phyloP scores from a whole-genome alignment of 2,888 invertebrate genomes.

The Steromphala cineraria region DNA sequence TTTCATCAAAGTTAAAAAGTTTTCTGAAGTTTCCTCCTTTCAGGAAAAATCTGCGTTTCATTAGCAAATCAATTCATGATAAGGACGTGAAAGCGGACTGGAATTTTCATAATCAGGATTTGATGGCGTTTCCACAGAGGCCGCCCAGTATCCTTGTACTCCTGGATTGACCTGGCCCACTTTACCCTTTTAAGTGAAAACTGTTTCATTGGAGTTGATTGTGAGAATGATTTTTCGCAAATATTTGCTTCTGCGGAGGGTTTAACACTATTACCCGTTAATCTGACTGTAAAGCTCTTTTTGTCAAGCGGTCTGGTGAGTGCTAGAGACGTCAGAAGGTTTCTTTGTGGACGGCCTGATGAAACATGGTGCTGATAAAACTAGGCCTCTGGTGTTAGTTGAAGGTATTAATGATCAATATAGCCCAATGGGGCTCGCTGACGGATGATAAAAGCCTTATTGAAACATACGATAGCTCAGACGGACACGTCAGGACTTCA shows the following conservation, averaged over 20 bases:
- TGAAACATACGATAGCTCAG: not conserved
- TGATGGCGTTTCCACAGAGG: not conserved
- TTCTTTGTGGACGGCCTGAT: constrained; percentile 11
- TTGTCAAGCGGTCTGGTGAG: not conserved
- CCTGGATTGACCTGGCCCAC: not conserved
- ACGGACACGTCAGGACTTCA: not conserved
- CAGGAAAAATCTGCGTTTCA: not conserved
- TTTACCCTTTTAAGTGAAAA: constrained; percentile 17
- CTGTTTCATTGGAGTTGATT: constrained; percentile 12
- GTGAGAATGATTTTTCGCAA: constrained; percentile 2
- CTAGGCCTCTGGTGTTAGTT: constrained; percentile 1
- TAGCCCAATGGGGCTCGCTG: not conserved
- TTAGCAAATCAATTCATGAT: constrained; percentile 9
- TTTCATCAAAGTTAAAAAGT: constrained; percentile 17
- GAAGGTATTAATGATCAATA: constrained; percentile 14
- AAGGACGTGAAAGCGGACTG: not conserved
- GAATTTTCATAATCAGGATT: constrained; percentile 15
- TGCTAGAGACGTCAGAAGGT: not conserved
- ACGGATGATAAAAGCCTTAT: constrained; percentile 4
- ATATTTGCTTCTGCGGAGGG: constrained; percentile 17
- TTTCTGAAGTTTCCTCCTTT: constrained; percentile 20
- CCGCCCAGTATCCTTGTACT: not conserved
- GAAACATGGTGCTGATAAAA: not conserved
- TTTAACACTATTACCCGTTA: constrained; percentile 18
- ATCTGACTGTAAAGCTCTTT: not conserved